A percentile compares a stretch with the other conserved stretches of the same genome.
phyloP scores from a whole-genome alignment of 2,113 vertebrate species.

The Gavialis gangeticus region DNA sequence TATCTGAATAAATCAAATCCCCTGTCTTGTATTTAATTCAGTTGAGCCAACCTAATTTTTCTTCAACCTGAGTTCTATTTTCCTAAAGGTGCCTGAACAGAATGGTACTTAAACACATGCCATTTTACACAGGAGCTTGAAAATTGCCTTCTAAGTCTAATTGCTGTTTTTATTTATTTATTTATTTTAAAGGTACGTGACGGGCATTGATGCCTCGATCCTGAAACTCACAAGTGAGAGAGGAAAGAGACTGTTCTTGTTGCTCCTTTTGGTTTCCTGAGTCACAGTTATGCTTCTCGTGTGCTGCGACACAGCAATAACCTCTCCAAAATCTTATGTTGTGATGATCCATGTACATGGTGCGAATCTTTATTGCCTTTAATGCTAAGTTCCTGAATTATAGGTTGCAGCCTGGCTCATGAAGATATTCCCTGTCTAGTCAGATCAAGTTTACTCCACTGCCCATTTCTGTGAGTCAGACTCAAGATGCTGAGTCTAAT shows the following conservation, averaged over 20 bases:
- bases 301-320: background rate
- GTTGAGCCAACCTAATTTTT: background rate
- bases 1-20: background rate
- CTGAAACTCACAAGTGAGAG: background rate
- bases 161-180: background rate
- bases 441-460: conserved; percentile 15
- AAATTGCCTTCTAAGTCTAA: background rate
- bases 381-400: background rate
- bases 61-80: background rate
- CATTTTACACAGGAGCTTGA: background rate
- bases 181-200: too few species aligned
- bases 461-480: background rate
- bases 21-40: background rate
- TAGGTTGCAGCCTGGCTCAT: background rate
- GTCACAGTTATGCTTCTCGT: background rate
- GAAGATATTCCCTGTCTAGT: background rate
- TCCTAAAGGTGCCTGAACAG: background rate
- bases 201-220: background rate
- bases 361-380: background rate
- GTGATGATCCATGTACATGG: background rate
- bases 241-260: background rate
- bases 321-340: background rate
- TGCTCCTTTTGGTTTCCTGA: background rate
- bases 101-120: background rate
- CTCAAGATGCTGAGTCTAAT: background rate